Base-by-base conservation (phyloP, 2,888 invertebrate species). In the Cordilura impudica region DNA sequence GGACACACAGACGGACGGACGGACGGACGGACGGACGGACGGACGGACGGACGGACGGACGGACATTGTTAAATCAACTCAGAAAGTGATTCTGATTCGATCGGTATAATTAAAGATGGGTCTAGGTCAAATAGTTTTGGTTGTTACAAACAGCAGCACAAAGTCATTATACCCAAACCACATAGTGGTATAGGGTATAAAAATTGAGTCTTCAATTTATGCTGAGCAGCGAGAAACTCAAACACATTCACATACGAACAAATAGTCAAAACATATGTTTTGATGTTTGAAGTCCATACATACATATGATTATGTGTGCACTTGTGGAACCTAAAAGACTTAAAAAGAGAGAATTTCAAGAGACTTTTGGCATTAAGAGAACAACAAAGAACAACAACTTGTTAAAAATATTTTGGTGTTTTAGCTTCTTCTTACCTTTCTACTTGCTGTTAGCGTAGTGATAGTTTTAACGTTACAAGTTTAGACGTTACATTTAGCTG, bases 401-500 rank as follows among this genome's bases (percentile, higher is more conserved):
- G 72, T 72, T 72, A 56, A 53, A 12, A 18, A 7, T 66, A 26
- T 12, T 12, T 14, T 51, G 18, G 16, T 53, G n/a, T 21, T 8
- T 47, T 61, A 29, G 31, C 14, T 19, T 23, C 3, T 63, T 18
- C 16, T 39, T 49, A 21, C 18, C 18, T 49, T 58, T 21, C 35
- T 39, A 26, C 23, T 12, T 23, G 43, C 51, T 61, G n/a, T 16
- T 45, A 5, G 14, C n/a, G n/a, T 45, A 45, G 70, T 65, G 70
- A 60, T 76, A 65, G 70, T 65, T 58, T 58, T 63, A 56, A 39
- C 47, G 49, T 61, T 69, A 18, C 53, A 51, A 26, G 45, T 21
- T 67, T 53, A 51, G 26, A 51, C 49, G 56, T 58, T 47, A 54
- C 54, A 69, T 70, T 58, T 61, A 56, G 51, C 31, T 60, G 73